These are phyloP conservation scores for Drosophila emarginata DNA, from an alignment of 2,888 invertebrate genomes.

Conservation along the genomic window DNA sequence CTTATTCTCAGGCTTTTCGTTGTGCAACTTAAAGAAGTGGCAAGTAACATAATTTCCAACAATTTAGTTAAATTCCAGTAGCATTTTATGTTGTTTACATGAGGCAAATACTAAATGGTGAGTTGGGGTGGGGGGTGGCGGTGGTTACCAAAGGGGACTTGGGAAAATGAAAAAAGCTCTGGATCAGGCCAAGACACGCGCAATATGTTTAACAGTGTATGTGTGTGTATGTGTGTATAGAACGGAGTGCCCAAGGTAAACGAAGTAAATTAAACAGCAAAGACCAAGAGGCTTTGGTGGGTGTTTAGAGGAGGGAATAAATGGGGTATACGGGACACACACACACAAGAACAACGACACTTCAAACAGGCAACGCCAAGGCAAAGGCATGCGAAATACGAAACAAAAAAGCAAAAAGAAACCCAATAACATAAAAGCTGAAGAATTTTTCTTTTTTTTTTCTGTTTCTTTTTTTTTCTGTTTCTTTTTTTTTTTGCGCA, in stretches of 20 bases:
- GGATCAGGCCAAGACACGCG: conserved; percentile 40
- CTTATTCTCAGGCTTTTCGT: not conserved
- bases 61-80: conserved; percentile 59
- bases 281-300: conserved; percentile 14
- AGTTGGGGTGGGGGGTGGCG: not conserved
- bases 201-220: conserved; percentile 29
- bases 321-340: conserved; percentile 1
- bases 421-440: conserved; percentile 78
- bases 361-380: conserved; percentile 49
- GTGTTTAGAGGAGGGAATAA: not conserved
- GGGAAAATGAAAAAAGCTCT: conserved; percentile 30
- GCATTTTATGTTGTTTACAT: conserved; percentile 59
- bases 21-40: conserved; percentile 16
- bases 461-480: not conserved
- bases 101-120: conserved; percentile 36
- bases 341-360: conserved; percentile 30
- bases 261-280: conserved; percentile 61
- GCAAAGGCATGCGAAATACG: conserved; percentile 37
- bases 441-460: conserved; percentile 57
- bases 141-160: not conserved
- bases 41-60: conserved; percentile 46
- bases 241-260: conserved; percentile 51
- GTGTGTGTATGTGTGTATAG: conserved; percentile 1
- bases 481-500: conserved; percentile 46
- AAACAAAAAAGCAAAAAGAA: conserved; percentile 56